Evolutionary conservation across 1,140 invertebrate species (phyloP).

Genomic region (Hyles vespertilio): DNA sequence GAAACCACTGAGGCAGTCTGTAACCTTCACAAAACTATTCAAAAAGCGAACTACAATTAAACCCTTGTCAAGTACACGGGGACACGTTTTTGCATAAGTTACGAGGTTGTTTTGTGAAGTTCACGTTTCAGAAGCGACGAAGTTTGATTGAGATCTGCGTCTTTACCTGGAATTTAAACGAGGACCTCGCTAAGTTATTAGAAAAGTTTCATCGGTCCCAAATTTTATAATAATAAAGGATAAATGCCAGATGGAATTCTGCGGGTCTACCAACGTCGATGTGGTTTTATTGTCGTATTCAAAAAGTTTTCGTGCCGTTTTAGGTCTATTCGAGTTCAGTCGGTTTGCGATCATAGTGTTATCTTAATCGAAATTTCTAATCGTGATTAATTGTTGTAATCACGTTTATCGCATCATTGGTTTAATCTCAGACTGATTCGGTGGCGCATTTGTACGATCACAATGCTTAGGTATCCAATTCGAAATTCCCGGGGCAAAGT

Average conservation of each 20-base stretch:
- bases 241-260: conserved; percentile 21
- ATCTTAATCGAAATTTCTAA: too few relatives aligned
- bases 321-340: conserved; percentile 7
- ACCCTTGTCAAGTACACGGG: conserved; percentile 17
- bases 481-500: too few relatives aligned
- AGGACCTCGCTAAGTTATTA: conserved; percentile 32
- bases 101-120: conserved; percentile 33
- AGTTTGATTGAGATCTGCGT: conserved; percentile 52
- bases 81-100: conserved; percentile 49
- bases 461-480: too few relatives aligned
- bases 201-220: conserved; percentile 33
- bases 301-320: conserved; percentile 25
- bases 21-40: too few relatives aligned
- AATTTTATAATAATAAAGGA: conserved; percentile 41
- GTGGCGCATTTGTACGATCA: too few relatives aligned
- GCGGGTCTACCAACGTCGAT: conserved; percentile 14
- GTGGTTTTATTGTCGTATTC: conserved; percentile 29
- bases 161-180: conserved; percentile 47
- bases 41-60: conserved; percentile 3
- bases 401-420: too few relatives aligned
- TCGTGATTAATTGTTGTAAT: too few relatives aligned
- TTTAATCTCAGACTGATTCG: too few relatives aligned
- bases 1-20: too few relatives aligned
- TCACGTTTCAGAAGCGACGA: conserved; percentile 29
- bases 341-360: not conserved